Conservation (phyloP, 2,888 invertebrate genomes). For the Aelia acuminata region DNA sequence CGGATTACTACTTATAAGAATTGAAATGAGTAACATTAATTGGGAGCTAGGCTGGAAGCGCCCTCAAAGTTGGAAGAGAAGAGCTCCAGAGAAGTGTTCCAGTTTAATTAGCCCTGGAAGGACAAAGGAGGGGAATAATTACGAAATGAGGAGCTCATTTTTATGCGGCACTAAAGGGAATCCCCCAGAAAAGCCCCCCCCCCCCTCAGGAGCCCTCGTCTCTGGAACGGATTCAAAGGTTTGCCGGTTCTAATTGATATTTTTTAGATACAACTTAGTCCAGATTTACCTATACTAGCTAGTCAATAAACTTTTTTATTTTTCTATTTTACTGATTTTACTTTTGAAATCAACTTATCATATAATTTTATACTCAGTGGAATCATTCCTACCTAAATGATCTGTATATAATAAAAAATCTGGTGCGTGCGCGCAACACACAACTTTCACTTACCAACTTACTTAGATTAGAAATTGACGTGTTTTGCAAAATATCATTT, state of each 20-base stretch:
- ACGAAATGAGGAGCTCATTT: slow-evolving; percentile 37
- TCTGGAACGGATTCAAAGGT: neutral
- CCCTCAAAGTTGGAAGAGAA: neutral
- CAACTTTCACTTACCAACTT: no score
- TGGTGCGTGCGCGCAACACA: no score
- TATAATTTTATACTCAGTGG: no score
- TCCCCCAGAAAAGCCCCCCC: neutral
- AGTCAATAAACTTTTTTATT: neutral
- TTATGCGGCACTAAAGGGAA: slow-evolving; percentile 17
- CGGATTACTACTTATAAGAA: no score
- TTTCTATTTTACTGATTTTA: no score
- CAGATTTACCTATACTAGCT: neutral
- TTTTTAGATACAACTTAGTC: neutral
- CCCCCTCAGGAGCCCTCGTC: neutral
- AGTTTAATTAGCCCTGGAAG: slow-evolving; percentile 7
- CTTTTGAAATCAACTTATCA: no score
- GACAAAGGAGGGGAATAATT: slow-evolving; percentile 29
- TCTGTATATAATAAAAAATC: no score
- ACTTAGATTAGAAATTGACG: no score
- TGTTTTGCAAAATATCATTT: no score
- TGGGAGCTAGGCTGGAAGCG: neutral
- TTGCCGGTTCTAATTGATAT: neutral
- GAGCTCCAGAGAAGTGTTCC: neutral
- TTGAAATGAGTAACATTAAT: slow-evolving; percentile 35
- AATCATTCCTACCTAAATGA: no score